These are phyloP conservation scores for Artibeus lituratus DNA, from an alignment of 2,797 vertebrate genomes.

Conservation along the genomic window DNA sequence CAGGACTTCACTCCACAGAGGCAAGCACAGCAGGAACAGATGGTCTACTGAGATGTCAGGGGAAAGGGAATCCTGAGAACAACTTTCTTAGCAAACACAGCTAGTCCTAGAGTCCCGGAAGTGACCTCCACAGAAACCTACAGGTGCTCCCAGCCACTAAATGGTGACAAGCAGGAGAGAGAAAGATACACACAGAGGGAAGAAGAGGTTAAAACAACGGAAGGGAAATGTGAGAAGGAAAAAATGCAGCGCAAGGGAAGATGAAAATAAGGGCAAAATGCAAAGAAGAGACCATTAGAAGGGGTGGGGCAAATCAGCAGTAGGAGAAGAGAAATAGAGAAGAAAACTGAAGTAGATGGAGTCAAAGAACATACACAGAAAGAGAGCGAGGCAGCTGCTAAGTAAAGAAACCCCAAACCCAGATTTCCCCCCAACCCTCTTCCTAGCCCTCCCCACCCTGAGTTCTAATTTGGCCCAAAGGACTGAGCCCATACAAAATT, in stretches of 20 bases:
- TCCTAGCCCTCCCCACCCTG: background rate
- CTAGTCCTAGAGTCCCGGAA: background rate
- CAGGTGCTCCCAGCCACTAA: background rate
- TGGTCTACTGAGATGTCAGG: background rate
- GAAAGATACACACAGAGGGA: background rate
- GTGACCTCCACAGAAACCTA: background rate
- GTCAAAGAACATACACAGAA: background rate
- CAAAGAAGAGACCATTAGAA: background rate
- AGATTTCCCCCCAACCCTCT: background rate
- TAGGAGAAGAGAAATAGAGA: background rate
- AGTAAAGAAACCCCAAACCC: background rate
- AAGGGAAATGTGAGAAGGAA: background rate
- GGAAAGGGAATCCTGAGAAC: background rate
- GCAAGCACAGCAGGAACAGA: background rate
- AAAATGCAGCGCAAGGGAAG: background rate
- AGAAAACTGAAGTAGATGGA: background rate
- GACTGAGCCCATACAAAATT: background rate
- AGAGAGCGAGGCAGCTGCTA: rapidly evolving
- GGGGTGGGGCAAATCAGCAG: no score
- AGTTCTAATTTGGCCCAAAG: background rate
- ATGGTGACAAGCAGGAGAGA: background rate
- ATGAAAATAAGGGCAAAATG: background rate
- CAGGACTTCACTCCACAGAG: background rate
- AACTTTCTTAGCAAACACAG: background rate
- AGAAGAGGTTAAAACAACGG: background rate